Percentiles rank a stretch among this genome's conserved stretches.
These are phyloP conservation scores for Stenotaenia linearis DNA, from an alignment of 2,888 invertebrate species.

Conservation along the genomic window DNA sequence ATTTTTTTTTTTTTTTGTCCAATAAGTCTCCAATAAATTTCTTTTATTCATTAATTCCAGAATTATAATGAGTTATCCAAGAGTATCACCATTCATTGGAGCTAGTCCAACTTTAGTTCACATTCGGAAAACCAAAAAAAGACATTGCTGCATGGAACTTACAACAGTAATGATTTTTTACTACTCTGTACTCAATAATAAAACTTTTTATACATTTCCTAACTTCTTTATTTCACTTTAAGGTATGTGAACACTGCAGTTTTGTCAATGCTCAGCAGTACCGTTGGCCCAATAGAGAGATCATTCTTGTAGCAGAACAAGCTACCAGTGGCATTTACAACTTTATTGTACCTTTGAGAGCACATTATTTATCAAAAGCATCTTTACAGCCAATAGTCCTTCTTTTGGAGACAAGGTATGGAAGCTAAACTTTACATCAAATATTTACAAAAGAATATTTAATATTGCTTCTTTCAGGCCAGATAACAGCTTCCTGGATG, in stretches of 20 bases:
- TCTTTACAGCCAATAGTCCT: constrained; percentile 93
- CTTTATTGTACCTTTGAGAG: constrained; percentile 92
- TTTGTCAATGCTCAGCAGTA: constrained; percentile 85
- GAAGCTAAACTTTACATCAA: neutral
- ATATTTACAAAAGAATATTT: neutral
- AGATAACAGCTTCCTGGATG: constrained; percentile 86
- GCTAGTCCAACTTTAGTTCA: constrained; percentile 96
- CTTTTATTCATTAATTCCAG: too few species aligned
- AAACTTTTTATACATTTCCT: too few species aligned
- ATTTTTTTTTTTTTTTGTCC: too few species aligned
- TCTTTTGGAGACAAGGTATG: constrained; percentile 67
- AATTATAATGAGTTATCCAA: constrained; percentile 92
- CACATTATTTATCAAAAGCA: constrained; percentile 85
- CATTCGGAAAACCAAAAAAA: constrained; percentile 89
- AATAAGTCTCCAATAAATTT: too few species aligned
- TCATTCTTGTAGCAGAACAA: constrained; percentile 93
- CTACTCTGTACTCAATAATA: too few species aligned
- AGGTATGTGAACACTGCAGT: constrained; percentile 89
- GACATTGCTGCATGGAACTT: constrained; percentile 89
- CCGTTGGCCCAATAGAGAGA: constrained; percentile 95
- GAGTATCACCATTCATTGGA: constrained; percentile 95
- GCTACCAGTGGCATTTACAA: constrained; percentile 97
- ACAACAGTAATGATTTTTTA: constrained; percentile 65
- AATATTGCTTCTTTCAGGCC: constrained; percentile 57
- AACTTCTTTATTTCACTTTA: neutral